Base-by-base conservation (phyloP, 2,888 invertebrate species). In the Tethea ocularis region DNA sequence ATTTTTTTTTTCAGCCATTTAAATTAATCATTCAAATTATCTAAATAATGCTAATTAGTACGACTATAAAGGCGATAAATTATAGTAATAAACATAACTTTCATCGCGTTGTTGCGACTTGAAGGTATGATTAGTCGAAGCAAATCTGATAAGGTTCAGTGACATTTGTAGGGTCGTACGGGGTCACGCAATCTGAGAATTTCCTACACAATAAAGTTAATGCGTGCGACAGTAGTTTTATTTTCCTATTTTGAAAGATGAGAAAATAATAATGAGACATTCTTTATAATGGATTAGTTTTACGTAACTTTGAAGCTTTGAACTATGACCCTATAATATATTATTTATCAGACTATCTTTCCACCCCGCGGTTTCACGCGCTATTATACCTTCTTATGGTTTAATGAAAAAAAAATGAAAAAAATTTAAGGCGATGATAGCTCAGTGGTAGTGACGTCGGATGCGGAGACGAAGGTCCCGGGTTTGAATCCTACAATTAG, bases 161-260 rank as follows among this genome's bases (percentile, higher is more conserved):
- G 71, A 71, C 68, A 67, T 69, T 67, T 62, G 62, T n/a, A 7
- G 54, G 61, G 65, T 62, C 67, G 58, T 56, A 60, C 56, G 62
- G 64, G 59, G 66, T 61, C 66, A 74, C 74, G 72, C 74, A 66
- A 74, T 68, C 64, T 64, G 63, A 61, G 62, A 66, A 71, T 74
- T 74, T 72, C 68, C 56, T 64, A 68, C 63, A 68, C 65, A 59
- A 67, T 62, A 66, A 60, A 69, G 29, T 20, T 60, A 68, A 65
- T 66, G 68, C 65, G 68, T 64, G 33, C 13, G n/a, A 62, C 61
- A 57, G 58, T 61, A 57, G 58, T 61, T 61, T 54, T 33, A 20
- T 22, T 33, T 33, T 20, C 13, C 36, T 54, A 54, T 36, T n/a
- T 17, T 54, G 54, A 54, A 54, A 17, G 52, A 52, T 38, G 52